Conservation (phyloP, 35 echinoderm and acorn worm genomes). For the Strongylocentrotus purpuratus region DNA sequence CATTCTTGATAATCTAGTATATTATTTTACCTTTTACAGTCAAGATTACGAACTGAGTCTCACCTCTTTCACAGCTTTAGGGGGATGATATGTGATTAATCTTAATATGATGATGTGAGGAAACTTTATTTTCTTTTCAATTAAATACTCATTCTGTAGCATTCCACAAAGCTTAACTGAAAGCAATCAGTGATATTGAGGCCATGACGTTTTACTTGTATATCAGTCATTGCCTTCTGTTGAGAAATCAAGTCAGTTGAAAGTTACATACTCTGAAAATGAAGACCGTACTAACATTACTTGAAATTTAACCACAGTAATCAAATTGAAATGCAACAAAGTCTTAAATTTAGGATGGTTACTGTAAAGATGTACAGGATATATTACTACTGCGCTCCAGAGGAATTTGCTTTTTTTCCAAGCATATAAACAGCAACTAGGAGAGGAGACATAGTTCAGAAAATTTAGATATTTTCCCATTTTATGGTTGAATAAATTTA, state of each 20-base stretch:
- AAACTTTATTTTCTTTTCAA: not conserved
- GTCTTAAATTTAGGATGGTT: not conserved
- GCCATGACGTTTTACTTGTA: not conserved
- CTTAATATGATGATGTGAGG: not conserved
- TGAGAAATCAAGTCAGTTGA: not conserved
- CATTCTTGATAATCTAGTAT: not conserved
- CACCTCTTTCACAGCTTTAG: not conserved
- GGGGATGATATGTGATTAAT: not conserved
- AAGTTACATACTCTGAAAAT: not conserved
- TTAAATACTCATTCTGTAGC: not conserved
- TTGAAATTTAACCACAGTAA: not conserved
- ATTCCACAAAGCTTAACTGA: not conserved
- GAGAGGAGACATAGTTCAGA: not conserved
- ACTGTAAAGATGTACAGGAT: not conserved
- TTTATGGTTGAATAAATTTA: conserved; percentile 20
- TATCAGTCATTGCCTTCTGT: not conserved
- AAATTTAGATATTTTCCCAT: not conserved
- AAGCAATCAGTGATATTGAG: not conserved
- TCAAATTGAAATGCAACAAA: not conserved
- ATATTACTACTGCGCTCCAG: not conserved
- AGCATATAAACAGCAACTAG: not conserved
- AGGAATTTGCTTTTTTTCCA: not conserved
- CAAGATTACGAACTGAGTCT: not conserved
- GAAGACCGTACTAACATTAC: not conserved
- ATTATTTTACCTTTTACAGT: not conserved